Base-by-base conservation (phyloP, 2,888 invertebrate species). In the Thereva nobilitata region DNA sequence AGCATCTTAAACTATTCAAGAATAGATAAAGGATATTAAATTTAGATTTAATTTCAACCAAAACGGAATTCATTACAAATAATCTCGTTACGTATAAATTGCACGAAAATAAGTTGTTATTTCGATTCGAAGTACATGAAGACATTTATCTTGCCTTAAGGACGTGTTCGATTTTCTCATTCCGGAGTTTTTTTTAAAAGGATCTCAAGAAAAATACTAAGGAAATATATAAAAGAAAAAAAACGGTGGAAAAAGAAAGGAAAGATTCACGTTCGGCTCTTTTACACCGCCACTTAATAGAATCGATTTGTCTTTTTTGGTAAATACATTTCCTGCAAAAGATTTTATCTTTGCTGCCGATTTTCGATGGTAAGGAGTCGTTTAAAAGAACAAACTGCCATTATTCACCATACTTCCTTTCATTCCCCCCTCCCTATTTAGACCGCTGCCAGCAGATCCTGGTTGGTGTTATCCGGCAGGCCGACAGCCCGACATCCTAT, bases 301-400 rank as follows among this genome's bases (percentile, higher is more conserved):
- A 66, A 68, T 68, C 68, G 68, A 68, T 68, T 68, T 68, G 68
- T 68, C 68, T 68, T 64, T 64, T 53, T 47, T 54, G 63, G 68
- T 68, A 68, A 66, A 64, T 68, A 66, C 66, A 64, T 64, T 67
- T 64, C 56, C 34, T 42, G 10, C 38, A 38, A 59, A 56, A 57
- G 68, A 68, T 66, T 42, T 64, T 68, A 68, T 68, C 68, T 56
- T 38, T 1, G 40, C 7, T 53, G 44, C 44, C 37, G 54, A 54
- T 63, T 66, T 68, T 53, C 52, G 45, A 50, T 44, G 63, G 68
- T 53, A 53, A 55, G 54, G 45, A 68, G 57, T 68, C 68, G 63
- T 68, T 68, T 67, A 68, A 67, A 67, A 68, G 64, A 68, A 68
- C 68, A 68, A 68, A 68, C 66, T 53, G 40, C 47, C 54, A 64